These are phyloP conservation scores for Platycheirus albimanus DNA, from an alignment of 2,888 invertebrate genomes.

Conservation along the genomic window DNA sequence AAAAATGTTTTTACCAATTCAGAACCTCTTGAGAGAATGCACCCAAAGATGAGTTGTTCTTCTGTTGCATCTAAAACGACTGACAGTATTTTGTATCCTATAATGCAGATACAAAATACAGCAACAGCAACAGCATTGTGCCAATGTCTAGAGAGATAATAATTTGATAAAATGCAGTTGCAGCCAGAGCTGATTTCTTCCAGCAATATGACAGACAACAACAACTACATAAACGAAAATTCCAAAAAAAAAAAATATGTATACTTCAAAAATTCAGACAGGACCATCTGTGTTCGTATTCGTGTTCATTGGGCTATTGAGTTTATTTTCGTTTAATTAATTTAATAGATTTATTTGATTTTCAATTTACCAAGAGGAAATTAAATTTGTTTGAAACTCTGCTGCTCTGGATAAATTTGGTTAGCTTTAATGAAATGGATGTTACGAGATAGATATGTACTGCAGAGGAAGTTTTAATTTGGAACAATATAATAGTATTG, in stretches of 20 bases:
- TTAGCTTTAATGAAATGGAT: slow-evolving; percentile 4
- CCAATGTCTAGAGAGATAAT: slow-evolving; percentile 11
- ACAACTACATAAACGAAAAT: neutral
- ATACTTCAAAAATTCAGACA: slow-evolving; percentile 35
- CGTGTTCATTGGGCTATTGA: slow-evolving; percentile 44
- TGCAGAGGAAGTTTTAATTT: neutral
- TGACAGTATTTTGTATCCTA: slow-evolving; percentile 15
- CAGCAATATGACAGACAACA: no score
- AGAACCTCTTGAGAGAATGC: neutral
- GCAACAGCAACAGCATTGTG: neutral
- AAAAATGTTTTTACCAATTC: slow-evolving; percentile 18
- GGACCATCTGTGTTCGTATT: slow-evolving; percentile 31
- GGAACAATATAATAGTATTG: no score
- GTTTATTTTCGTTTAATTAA: slow-evolving; percentile 49
- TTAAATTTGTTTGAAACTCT: slow-evolving; percentile 25
- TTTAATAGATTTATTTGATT: slow-evolving; percentile 55
- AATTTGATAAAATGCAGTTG: slow-evolving; percentile 49
- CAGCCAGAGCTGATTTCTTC: neutral
- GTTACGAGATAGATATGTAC: no score
- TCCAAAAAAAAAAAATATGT: neutral
- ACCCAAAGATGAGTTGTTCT: slow-evolving; percentile 8
- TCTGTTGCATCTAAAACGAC: slow-evolving; percentile 1
- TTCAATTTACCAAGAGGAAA: slow-evolving; percentile 35
- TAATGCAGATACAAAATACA: neutral
- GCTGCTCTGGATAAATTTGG: neutral